Evolutionary conservation across 1,140 invertebrate genomes (phyloP), one percentile per base, ranked within the genome.

Genomic region (Eurosta solidaginis): DNA sequence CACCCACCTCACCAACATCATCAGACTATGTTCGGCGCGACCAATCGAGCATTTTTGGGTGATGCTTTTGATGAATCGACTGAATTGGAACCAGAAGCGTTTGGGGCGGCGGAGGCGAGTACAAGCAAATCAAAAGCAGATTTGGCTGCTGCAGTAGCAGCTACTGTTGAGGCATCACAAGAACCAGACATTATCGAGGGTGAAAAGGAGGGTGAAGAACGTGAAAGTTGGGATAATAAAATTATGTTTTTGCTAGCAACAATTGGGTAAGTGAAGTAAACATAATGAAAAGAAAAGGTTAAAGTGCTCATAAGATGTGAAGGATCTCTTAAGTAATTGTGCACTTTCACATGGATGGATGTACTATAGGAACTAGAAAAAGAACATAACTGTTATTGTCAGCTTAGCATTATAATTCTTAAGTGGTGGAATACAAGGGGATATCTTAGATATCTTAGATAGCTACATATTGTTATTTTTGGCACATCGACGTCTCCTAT

Each of bases 221-320:
- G 96, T 44, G 96, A 97, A 89, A 95, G 94, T 74, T 97, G 96
- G 96, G 96, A 97, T 85, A 96, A 94, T 87, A 97, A 97, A 86
- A 88, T 97, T 40, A 97, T 96, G 40, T 98, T 97, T 84, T 89
- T 97, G 4, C 86, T 98, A 74, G 96, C 96, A 0, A 96, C 96
- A 17, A 93, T 97, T 17, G 96, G 96, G 81, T 90, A 74, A 78
- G 81, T 81, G 9, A 14, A 50, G 29, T 45, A 73, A 10, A 45
- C 44, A 45, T 25, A 12, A 74, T 20, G 25, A 29, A 5, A 22
- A 27, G 14, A 20, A 45, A 45, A 45, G 7, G 44, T 9, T 9
- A 45, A 45, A 9, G 44, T n/a, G n/a, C n/a, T n/a, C n/a, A n/a
- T n/a, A n/a, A n/a, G n/a, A n/a, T n/a, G n/a, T n/a, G n/a, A n/a